Percentiles rank a stretch among this genome's conserved stretches.
These are phyloP conservation scores for Denticeps clupeoides DNA, from an alignment of 2,797 vertebrate species.

Conservation along the genomic window DNA sequence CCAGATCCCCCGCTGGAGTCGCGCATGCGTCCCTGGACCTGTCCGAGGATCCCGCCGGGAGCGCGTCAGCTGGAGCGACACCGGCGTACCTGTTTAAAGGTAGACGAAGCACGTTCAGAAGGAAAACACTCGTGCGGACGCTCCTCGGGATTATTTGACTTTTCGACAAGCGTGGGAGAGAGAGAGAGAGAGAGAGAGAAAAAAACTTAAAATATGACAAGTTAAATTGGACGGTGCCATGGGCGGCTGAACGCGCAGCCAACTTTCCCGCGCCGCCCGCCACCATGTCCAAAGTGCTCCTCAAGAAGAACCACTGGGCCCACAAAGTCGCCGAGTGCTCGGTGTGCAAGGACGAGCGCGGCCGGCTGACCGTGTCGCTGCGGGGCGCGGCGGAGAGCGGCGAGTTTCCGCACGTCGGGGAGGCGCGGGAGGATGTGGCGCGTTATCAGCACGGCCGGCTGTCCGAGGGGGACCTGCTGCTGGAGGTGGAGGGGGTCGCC, in stretches of 20 bases:
- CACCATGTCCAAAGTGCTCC: slow-evolving; percentile 76
- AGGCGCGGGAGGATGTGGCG: slow-evolving; percentile 45
- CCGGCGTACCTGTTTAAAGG: slow-evolving; percentile 67
- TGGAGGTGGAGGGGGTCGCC: slow-evolving; percentile 77
- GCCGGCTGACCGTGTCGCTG: slow-evolving; percentile 63
- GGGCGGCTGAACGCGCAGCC: neutral
- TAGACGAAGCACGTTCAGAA: slow-evolving; percentile 40
- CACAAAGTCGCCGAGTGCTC: slow-evolving; percentile 68
- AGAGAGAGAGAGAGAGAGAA: slow-evolving; percentile 31
- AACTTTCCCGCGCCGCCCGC: slow-evolving; percentile 7
- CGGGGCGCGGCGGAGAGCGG: slow-evolving; percentile 82
- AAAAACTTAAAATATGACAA: no score
- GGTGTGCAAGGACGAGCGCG: slow-evolving; percentile 53
- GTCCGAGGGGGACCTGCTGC: slow-evolving; percentile 68
- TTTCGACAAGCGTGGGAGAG: slow-evolving; percentile 25
- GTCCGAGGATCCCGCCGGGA: slow-evolving; percentile 31
- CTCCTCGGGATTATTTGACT: no score
- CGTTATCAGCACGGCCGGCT: slow-evolving; percentile 52
- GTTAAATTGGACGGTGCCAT: slow-evolving; percentile 18
- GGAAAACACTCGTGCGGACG: slow-evolving; percentile 35
- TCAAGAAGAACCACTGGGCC: slow-evolving; percentile 86
- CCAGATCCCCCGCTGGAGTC: slow-evolving; percentile 21
- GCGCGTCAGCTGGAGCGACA: slow-evolving; percentile 46
- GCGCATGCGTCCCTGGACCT: slow-evolving; percentile 60
- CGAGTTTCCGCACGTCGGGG: slow-evolving; percentile 73